Conservation (phyloP, 2,888 invertebrate genomes). For the Idaea dimidiata region DNA sequence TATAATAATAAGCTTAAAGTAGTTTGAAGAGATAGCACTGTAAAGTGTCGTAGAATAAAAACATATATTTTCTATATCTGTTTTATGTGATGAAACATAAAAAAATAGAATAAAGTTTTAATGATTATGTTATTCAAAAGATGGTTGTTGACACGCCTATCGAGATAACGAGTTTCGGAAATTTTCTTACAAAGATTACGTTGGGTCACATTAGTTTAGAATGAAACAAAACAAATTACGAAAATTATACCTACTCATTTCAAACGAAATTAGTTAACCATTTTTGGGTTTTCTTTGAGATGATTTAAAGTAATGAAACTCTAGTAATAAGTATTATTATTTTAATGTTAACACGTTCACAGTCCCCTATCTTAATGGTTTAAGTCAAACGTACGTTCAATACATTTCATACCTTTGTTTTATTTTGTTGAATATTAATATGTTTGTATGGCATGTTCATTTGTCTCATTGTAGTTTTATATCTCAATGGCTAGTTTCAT, state of each 20-base stretch:
- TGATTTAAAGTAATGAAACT: neutral
- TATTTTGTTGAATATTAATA: too few species aligned
- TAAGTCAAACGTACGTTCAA: too few species aligned
- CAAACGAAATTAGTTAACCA: neutral
- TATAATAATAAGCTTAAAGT: too few species aligned
- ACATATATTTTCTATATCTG: neutral
- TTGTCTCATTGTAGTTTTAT: too few species aligned
- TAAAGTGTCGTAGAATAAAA: too few species aligned
- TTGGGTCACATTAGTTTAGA: neutral
- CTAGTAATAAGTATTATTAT: neutral
- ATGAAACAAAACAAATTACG: neutral
- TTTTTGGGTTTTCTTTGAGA: neutral
- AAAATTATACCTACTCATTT: conserved; percentile 1
- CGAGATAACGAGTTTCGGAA: neutral
- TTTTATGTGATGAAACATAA: neutral
- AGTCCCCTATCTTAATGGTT: too few species aligned
- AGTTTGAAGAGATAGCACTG: too few species aligned
- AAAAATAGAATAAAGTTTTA: neutral
- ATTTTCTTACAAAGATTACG: neutral
- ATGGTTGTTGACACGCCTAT: neutral
- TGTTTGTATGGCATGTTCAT: too few species aligned
- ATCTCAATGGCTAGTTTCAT: too few species aligned
- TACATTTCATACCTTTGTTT: too few species aligned
- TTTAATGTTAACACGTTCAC: too few species aligned
- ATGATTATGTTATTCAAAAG: neutral